Evolutionary conservation across 2,888 invertebrate species (phyloP).

Genomic region (Brenthis daphne): DNA sequence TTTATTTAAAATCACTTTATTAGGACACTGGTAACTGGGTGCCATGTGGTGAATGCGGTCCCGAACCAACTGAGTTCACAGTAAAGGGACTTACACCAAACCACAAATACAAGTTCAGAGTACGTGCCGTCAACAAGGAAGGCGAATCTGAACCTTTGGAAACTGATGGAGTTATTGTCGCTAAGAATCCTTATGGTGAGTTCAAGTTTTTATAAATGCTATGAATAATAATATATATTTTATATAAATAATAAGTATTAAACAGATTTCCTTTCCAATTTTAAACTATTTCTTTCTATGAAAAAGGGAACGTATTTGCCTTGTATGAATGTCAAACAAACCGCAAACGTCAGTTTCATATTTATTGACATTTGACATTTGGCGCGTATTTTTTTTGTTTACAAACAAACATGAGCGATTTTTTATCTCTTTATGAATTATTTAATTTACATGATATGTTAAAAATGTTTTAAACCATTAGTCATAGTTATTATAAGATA

Average conservation of each 20-base stretch:
- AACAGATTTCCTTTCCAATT: neutral
- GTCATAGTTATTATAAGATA: too few relatives aligned
- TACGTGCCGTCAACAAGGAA: slow-evolving; percentile 98
- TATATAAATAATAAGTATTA: neutral
- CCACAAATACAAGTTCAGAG: slow-evolving; percentile 98
- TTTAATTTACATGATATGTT: too few relatives aligned
- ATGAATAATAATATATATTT: neutral
- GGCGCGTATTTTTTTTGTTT: too few relatives aligned
- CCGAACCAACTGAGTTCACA: slow-evolving; percentile 90
- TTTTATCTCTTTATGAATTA: too few relatives aligned
- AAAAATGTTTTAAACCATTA: too few relatives aligned
- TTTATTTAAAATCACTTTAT: neutral
- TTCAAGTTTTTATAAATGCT: slow-evolving; percentile 6
- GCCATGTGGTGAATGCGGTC: slow-evolving; percentile 95
- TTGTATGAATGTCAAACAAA: too few relatives aligned
- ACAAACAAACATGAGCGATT: too few relatives aligned
- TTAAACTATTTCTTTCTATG: too few relatives aligned
- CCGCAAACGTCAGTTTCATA: too few relatives aligned
- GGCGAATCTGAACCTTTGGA: slow-evolving; percentile 98
- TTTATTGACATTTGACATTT: too few relatives aligned
- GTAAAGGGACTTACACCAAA: slow-evolving; percentile 96
- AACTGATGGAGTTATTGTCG: slow-evolving; percentile 92
- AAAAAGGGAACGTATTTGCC: too few relatives aligned
- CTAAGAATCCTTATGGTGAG: slow-evolving; percentile 97
- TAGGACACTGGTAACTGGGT: slow-evolving; percentile 97